Percentiles rank a stretch among this genome's conserved stretches.
These are phyloP conservation scores for Amorpha juglandis DNA, from an alignment of 2,888 invertebrate species.

Conservation along the genomic window DNA sequence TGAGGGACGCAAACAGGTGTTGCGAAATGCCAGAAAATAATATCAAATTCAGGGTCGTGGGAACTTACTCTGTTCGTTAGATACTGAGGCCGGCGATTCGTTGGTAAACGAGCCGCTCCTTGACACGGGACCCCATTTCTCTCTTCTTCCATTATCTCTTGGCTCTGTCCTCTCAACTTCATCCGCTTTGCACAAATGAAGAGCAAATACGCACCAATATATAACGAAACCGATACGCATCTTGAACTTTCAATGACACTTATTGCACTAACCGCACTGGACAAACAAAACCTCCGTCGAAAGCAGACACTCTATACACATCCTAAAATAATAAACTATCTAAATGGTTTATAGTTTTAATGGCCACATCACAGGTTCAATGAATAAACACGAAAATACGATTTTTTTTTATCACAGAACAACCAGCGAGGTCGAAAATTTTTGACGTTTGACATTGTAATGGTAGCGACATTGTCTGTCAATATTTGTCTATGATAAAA, in stretches of 20 bases:
- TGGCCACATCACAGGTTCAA: conserved; percentile 73
- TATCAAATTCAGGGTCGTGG: conserved; percentile 54
- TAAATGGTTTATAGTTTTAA: conserved; percentile 57
- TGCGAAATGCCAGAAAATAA: conserved; percentile 54
- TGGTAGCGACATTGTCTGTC: conserved; percentile 37
- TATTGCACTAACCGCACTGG: conserved; percentile 63
- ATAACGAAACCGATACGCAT: conserved; percentile 82
- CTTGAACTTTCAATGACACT: conserved; percentile 78
- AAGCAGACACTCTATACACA: conserved; percentile 72
- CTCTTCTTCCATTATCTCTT: conserved; percentile 69
- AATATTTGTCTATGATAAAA: conserved; percentile 35
- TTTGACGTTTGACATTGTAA: conserved; percentile 49
- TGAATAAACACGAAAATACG: conserved; percentile 65
- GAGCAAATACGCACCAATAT: conserved; percentile 80
- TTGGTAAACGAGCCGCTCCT: conserved; percentile 68
- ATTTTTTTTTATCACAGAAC: conserved; percentile 70
- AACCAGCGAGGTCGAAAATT: conserved; percentile 64
- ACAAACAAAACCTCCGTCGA: conserved; percentile 63
- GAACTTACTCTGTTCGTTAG: conserved; percentile 78
- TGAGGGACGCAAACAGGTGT: conserved; percentile 74
- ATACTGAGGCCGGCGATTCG: conserved; percentile 63
- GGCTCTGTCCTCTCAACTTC: conserved; percentile 78
- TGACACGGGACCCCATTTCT: conserved; percentile 73
- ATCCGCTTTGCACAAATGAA: conserved; percentile 78
- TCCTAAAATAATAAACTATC: conserved; percentile 65